Conservation (phyloP, 53 echinoderm and acorn worm species). For the Echinarachnius parma region DNA sequence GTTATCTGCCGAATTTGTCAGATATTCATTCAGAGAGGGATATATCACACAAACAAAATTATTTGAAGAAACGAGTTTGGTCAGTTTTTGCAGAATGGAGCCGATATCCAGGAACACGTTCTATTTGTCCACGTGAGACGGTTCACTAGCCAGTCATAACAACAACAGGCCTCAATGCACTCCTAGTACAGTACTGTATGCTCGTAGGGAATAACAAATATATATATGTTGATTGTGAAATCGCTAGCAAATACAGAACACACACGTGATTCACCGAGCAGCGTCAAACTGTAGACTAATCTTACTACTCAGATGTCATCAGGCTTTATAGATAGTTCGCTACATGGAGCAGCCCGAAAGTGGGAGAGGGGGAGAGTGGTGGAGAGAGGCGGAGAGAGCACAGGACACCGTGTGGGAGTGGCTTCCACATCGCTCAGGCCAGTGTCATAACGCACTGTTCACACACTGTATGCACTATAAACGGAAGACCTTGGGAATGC, state of each 20-base stretch:
- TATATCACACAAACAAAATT: no score
- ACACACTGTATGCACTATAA: slow-evolving; percentile 14
- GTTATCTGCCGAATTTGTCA: neutral
- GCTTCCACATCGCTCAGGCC: slow-evolving; percentile 5
- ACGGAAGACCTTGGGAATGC: slow-evolving; percentile 29
- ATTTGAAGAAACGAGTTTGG: no score
- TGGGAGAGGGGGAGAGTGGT: neutral
- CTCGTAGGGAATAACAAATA: neutral
- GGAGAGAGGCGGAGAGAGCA: neutral
- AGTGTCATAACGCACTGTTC: slow-evolving; percentile 2
- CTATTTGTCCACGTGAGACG: no score
- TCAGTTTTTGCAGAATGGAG: no score
- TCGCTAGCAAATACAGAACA: neutral
- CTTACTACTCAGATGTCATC: slow-evolving; percentile 13
- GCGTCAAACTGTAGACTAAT: slow-evolving; percentile 22
- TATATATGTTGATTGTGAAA: neutral
- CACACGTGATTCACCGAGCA: neutral
- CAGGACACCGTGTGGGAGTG: slow-evolving; percentile 17
- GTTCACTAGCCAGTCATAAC: no score
- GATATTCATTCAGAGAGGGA: no score
- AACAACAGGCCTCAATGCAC: no score
- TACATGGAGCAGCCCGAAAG: neutral
- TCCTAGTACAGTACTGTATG: no score
- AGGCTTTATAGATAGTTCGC: slow-evolving; percentile 37
- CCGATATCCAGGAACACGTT: no score